Percentiles rank a stretch among this genome's conserved stretches.
These are phyloP conservation scores for Varanus salvator DNA, from an alignment of 2,113 vertebrate genomes.

Conservation along the genomic window DNA sequence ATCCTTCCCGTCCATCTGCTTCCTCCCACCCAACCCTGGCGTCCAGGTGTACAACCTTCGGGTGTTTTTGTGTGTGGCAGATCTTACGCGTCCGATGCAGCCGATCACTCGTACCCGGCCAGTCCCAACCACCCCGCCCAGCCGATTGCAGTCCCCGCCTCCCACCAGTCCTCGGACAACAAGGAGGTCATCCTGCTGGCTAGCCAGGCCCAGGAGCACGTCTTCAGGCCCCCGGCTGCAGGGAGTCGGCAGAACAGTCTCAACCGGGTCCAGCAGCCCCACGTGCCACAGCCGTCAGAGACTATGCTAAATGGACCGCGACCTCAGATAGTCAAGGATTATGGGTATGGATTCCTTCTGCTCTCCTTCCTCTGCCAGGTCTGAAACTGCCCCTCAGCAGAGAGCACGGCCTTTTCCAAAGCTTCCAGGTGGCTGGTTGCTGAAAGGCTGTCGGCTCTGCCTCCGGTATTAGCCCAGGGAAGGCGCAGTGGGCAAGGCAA, in stretches of 20 bases:
- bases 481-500: background rate
- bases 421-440: background rate
- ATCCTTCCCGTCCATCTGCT: background rate
- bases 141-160: slow-evolving; percentile 74
- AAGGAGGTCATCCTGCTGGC: slow-evolving; percentile 78
- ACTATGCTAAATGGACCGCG: slow-evolving; percentile 86
- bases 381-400: background rate
- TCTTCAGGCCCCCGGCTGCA: slow-evolving; percentile 70
- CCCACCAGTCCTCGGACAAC: slow-evolving; percentile 78
- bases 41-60: background rate
- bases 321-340: slow-evolving; percentile 86
- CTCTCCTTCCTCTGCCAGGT: background rate
- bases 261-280: slow-evolving; percentile 82
- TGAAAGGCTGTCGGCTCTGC: background rate
- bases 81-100: slow-evolving; percentile 83
- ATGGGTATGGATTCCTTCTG: slow-evolving; percentile 74
- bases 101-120: slow-evolving; percentile 85
- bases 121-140: slow-evolving; percentile 87
- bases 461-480: background rate
- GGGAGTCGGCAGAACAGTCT: slow-evolving; percentile 86
- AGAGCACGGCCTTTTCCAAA: background rate
- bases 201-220: slow-evolving; percentile 82
- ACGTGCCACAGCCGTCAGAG: slow-evolving; percentile 77
- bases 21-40: fast-evolving
- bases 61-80: slow-evolving; percentile 62